phyloP scores from a whole-genome alignment of 2,113 vertebrate genomes.

The Hippolais icterina region DNA sequence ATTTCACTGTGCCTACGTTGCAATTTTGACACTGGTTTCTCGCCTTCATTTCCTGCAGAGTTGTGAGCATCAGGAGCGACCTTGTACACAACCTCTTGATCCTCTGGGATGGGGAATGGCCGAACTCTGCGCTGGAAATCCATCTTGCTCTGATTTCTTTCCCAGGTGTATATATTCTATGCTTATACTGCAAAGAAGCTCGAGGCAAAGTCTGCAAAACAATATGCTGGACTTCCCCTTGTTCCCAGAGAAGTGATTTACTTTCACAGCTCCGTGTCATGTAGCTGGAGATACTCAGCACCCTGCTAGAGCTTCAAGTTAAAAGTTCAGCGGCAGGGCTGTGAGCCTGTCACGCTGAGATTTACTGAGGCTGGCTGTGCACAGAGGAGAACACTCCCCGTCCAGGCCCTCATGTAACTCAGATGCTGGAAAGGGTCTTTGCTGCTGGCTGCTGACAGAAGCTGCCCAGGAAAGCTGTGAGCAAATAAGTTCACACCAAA shows the following conservation, averaged over 20 bases:
- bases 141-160: constrained; percentile 52
- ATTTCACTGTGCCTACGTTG: constrained; percentile 91
- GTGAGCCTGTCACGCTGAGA: constrained; percentile 9
- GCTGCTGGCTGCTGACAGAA: not conserved
- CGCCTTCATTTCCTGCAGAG: constrained; percentile 71
- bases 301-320: constrained; percentile 75
- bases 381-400: constrained; percentile 47
- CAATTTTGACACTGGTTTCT: constrained; percentile 86
- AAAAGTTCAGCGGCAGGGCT: constrained; percentile 64
- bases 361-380: constrained; percentile 34
- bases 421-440: not conserved
- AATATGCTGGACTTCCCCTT: constrained; percentile 41
- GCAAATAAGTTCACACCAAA: not conserved
- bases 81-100: constrained; percentile 71
- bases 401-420: not conserved
- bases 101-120: constrained; percentile 82
- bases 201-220: constrained; percentile 8
- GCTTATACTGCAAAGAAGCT: not conserved
- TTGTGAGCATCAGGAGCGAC: constrained; percentile 60
- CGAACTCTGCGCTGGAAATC: constrained; percentile 69
- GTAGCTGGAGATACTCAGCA: constrained; percentile 4
- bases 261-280: constrained; percentile 63
- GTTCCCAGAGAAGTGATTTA: constrained; percentile 48
- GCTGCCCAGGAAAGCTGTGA: not conserved
- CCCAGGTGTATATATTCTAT: not conserved